Base-by-base conservation (phyloP, 2,113 vertebrate species). In the Pomatostomus ruficeps region DNA sequence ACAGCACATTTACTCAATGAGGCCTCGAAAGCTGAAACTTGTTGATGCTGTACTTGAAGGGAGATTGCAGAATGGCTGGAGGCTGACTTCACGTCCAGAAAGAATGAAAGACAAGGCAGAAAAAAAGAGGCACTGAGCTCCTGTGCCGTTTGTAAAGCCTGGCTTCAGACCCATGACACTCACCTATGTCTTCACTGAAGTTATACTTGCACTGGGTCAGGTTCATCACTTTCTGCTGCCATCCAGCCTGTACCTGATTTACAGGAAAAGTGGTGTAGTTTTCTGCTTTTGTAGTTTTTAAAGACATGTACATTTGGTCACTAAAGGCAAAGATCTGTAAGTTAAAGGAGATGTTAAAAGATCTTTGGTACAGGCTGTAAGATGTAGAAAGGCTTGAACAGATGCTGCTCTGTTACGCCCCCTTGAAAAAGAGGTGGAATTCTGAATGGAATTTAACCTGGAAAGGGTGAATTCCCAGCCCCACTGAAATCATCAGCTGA, bases 331-430 rank as follows among this genome's bases (percentile, higher is more conserved):
- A 72, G 72, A 72, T 92, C 63, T 76, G 4, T 42, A 29, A 36
- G 46, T 74, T 88, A 49, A 82, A 55, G 43, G 43, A 52, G n/a
- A 66, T n/a, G 4, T 23, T 36, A 14, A 55, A 52, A 57, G 48
- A 55, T 84, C 29, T 91, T 94, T 82, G 66, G 76, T 59, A 51
- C 24, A 35, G 48, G 24, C n/a, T 73, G 57, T 49, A 38, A 86
- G 63, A 66, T 0, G 0, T n/a, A 61, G 76, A 85, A 91, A 95
- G n/a, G 76, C 65, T 94, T 70, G 84, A 89, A 88, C 46, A 96
- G 79, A 74, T 95, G 82, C 86, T 95, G 95, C 93, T 96, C 61
- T 86, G 43, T 90, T 77, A 81, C 7, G 2, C 31, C 61, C 75
- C 54, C 67, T 86, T 93, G 72, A 80, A 75, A 87, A 91, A 80